phyloP scores from a whole-genome alignment of 1,140 invertebrate species.

The Drosophila nigrodunni region DNA sequence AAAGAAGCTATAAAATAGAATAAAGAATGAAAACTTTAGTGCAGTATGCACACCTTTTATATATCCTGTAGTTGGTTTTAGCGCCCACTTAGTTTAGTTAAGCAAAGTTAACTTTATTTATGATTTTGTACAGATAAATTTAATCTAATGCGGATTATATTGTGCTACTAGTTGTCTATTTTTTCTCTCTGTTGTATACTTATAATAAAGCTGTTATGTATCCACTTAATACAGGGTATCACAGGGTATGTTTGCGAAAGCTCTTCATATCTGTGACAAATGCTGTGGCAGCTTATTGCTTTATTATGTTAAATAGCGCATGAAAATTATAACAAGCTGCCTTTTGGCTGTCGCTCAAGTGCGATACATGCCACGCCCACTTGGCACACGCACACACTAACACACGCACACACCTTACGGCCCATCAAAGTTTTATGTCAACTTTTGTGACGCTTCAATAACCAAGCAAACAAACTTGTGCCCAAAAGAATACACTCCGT shows the following conservation, averaged over 20 bases:
- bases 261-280: slow-evolving; percentile 30
- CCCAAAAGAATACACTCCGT: slow-evolving; percentile 1
- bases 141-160: too few species aligned
- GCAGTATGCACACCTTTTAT: too few species aligned
- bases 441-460: slow-evolving; percentile 38
- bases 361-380: slow-evolving; percentile 35
- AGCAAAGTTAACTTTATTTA: too few species aligned
- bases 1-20: slow-evolving; percentile 24
- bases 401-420: not conserved
- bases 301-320: slow-evolving; percentile 82
- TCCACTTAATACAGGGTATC: too few species aligned
- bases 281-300: slow-evolving; percentile 71
- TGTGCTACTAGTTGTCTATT: too few species aligned
- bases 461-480: slow-evolving; percentile 44
- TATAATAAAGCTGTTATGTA: too few species aligned
- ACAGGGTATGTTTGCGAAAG: slow-evolving; percentile 54
- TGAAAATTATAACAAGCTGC: slow-evolving; percentile 75
- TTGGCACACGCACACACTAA: slow-evolving; percentile 1
- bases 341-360: slow-evolving; percentile 52
- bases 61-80: too few species aligned
- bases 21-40: slow-evolving; percentile 14
- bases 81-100: too few species aligned
- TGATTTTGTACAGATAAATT: too few species aligned
- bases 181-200: too few species aligned
- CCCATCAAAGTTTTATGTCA: slow-evolving; percentile 50